Base-by-base conservation (phyloP, 2,113 vertebrate genomes). In the Apeltes quadracus region DNA sequence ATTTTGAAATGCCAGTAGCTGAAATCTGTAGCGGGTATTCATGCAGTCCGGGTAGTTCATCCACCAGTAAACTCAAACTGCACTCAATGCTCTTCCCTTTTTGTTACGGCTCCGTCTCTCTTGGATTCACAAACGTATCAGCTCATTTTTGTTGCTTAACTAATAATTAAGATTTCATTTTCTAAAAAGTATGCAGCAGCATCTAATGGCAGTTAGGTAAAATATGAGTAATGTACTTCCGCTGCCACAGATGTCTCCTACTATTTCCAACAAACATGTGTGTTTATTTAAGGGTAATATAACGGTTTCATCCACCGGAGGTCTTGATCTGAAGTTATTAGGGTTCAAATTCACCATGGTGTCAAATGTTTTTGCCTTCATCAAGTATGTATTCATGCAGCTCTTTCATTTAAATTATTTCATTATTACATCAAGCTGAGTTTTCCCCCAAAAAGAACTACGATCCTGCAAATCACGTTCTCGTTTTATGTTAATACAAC, bases 401-500 rank as follows among this genome's bases (percentile, higher is more conserved):
- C 1, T 4, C 13, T 27, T 54, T 67, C 34, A 86, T 83, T 76
- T 70, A 22, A 61, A 82, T 82, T 34, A 34, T 34, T 34, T 34
- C 5, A 34, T 34, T 34, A 34, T 5, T 65, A 79, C 27, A 72
- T 82, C 75, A 67, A 54, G 59, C 25, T 13, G 64, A 70, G 75
- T 72, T 76, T 77, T 15, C 36, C 16, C 43, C 20, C 39, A 41
- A 67, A 74, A 53, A 39, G 27, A 56, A 43, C 20, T n/a, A 61
- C 70, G 41, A 41, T 50, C 46, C 38, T 34, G 22, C 61, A 39
- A 68, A 69, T 41, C 44, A n/a, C n/a, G 53, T 71, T 71, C 56
- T 61, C 51, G 76, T 84, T 82, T 80, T 66, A 84, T 76, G 58
- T 39, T 81, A 79, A 75, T 72, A 3, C 25, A 57, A 61, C 81